A percentile compares a stretch with the other conserved stretches of the same genome.
Evolutionary conservation across 2,797 vertebrate genomes (phyloP).

Genomic region (Cygnus olor): DNA sequence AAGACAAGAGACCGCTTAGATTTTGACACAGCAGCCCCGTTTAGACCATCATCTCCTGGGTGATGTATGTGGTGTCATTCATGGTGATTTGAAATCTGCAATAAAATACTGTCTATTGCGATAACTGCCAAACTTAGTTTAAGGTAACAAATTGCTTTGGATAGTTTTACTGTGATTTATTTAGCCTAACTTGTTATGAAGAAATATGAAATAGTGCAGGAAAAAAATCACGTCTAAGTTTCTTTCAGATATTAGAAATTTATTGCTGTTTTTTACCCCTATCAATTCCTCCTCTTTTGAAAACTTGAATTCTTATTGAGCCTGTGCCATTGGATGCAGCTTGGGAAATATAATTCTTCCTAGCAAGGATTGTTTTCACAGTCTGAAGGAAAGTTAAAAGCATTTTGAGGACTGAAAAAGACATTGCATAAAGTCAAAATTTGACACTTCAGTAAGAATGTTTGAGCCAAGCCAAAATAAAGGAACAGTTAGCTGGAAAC

Average conservation of each 20-base stretch:
- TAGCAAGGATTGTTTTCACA: slow-evolving; percentile 50
- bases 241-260: slow-evolving; percentile 63
- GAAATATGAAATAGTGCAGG: slow-evolving; percentile 32
- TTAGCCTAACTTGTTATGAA: slow-evolving; percentile 40
- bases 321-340: not conserved
- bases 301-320: slow-evolving; percentile 34
- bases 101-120: slow-evolving; percentile 59
- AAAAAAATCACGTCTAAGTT: slow-evolving; percentile 16
- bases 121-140: slow-evolving; percentile 64
- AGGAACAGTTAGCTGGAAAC: slow-evolving; percentile 54
- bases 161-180: slow-evolving; percentile 57
- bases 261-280: slow-evolving; percentile 46
- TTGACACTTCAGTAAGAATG: slow-evolving; percentile 54
- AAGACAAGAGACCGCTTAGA: slow-evolving; percentile 40
- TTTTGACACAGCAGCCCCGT: slow-evolving; percentile 48
- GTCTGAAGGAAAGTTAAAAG: slow-evolving; percentile 50
- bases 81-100: slow-evolving; percentile 61
- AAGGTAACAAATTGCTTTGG: slow-evolving; percentile 61
- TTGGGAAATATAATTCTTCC: slow-evolving; percentile 63
- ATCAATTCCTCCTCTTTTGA: slow-evolving; percentile 46
- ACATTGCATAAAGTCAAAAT: slow-evolving; percentile 56
- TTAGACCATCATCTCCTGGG: slow-evolving; percentile 48
- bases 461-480: slow-evolving; percentile 65
- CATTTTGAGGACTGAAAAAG: slow-evolving; percentile 55
- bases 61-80: slow-evolving; percentile 57